Base-by-base conservation (phyloP, 2,797 vertebrate species). In the Cercopithecus diana region DNA sequence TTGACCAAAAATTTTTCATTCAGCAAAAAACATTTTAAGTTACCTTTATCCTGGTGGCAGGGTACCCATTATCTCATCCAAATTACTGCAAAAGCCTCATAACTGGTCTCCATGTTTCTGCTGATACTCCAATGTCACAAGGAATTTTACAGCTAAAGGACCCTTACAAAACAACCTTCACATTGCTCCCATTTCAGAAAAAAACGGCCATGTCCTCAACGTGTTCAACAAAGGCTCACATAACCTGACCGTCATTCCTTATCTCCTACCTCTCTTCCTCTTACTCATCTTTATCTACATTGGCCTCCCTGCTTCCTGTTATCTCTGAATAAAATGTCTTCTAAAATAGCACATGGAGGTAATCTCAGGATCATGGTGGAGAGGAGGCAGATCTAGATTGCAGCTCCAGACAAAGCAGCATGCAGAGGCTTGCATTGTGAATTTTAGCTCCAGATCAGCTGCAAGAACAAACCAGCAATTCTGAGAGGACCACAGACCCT, bases 1-100 rank as follows among this genome's bases (percentile, higher is more conserved):
- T 36, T 84, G 6, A 61, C 3, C 19, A 88, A 91, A 79, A 1
- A 50, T 79, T 92, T 80, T 85, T 30, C 20, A 75, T 36, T 88
- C 19, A 88, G 12, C 64, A 93, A 88, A 83, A 84, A 76, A 50
- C 57, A 79, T 43, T 87, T 95, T 84, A 93, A 97, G 76, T 5
- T 80, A 50, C 33, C 3, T 57, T 96, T 5, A 48, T 14, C 12
- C 45, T 90, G 8, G 39, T 39, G 15, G 24, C 50, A 92, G 28
- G 55, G n/a, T 76, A 43, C 14, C 5, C 20, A 14, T 67, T 70
- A 45, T 45, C 4, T 64, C 39, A 96, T 30, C 10, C n/a, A 92
- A 86, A 93, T 95, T 80, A 58, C 45, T 57, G 0, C 14, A 82
- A 73, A 88, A 52, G 0, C 5, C 52, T 64, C 7, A 13, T n/a